These are phyloP conservation scores for Dynastes maya DNA, from an alignment of 2,888 invertebrate genomes.

Conservation along the genomic window DNA sequence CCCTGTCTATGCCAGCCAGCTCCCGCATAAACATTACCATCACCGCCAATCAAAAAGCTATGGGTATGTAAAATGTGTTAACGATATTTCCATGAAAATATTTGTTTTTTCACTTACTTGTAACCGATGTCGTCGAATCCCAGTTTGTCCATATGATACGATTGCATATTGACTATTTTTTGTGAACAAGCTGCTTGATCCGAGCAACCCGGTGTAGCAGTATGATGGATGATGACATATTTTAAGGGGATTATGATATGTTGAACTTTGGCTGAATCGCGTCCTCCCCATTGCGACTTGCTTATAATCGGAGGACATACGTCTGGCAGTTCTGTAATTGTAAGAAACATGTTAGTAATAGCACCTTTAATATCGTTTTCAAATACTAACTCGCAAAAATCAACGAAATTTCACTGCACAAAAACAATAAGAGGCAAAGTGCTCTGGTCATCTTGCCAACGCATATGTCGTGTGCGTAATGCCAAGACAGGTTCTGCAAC, in stretches of 20 bases:
- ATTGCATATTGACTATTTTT: constrained; percentile 70
- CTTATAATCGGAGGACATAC: constrained; percentile 73
- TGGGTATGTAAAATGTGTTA: constrained; percentile 11
- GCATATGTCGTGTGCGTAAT: too few species aligned
- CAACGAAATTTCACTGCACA: neutral
- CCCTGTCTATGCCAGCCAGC: constrained; percentile 75
- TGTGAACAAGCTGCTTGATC: constrained; percentile 69
- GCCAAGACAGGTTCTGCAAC: too few species aligned
- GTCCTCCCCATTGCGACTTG: constrained; percentile 76
- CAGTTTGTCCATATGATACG: constrained; percentile 71
- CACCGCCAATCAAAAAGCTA: constrained; percentile 76
- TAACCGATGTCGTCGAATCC: constrained; percentile 75
- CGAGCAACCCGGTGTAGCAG: constrained; percentile 72
- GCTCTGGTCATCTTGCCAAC: too few species aligned
- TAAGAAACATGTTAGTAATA: too few species aligned
- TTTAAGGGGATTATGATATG: constrained; percentile 73
- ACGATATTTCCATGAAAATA: neutral
- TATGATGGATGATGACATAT: constrained; percentile 75
- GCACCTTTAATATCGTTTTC: too few species aligned
- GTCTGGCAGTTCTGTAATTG: too few species aligned
- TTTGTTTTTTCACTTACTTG: constrained; percentile 71
- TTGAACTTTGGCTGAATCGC: constrained; percentile 69
- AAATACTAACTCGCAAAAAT: constrained; percentile 16
- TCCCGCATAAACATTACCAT: constrained; percentile 76
- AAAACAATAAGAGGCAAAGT: too few species aligned